Conservation (phyloP, 2,888 invertebrate genomes). For the Phragmatobia fuliginosa region DNA sequence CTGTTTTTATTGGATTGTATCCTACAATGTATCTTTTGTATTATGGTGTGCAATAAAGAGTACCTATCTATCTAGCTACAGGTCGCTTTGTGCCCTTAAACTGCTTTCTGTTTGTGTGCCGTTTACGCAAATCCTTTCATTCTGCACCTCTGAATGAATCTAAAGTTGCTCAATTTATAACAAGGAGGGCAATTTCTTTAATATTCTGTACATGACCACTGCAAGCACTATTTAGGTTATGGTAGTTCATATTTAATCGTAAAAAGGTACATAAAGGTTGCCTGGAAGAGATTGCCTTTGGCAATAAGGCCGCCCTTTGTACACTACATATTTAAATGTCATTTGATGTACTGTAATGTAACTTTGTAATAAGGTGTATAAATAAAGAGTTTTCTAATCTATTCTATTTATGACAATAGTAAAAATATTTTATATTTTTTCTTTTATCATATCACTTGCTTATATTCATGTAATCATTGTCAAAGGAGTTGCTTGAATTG, state of each 20-base stretch:
- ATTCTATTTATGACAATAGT: background rate
- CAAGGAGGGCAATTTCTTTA: background rate
- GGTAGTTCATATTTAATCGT: background rate
- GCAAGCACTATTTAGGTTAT: background rate
- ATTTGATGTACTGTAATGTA: no score
- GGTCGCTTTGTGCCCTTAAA: constrained; percentile 47
- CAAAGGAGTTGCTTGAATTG: no score
- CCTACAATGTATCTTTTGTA: no score
- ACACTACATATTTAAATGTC: no score
- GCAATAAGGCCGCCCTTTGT: no score
- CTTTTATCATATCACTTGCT: background rate
- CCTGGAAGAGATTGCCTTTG: no score
- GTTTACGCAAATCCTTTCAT: constrained; percentile 33
- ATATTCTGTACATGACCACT: background rate
- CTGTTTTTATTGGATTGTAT: no score
- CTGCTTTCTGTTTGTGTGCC: constrained; percentile 36
- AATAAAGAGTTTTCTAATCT: no score
- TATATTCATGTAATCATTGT: background rate
- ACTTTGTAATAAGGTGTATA: no score
- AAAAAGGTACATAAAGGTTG: background rate
- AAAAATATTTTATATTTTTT: background rate
- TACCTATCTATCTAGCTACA: no score
- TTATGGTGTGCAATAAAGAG: no score
- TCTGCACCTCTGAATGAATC: constrained; percentile 33
- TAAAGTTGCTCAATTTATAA: background rate